Conservation (phyloP, 53 echinoderm and acorn worm species). For the Stichopus horrens region DNA sequence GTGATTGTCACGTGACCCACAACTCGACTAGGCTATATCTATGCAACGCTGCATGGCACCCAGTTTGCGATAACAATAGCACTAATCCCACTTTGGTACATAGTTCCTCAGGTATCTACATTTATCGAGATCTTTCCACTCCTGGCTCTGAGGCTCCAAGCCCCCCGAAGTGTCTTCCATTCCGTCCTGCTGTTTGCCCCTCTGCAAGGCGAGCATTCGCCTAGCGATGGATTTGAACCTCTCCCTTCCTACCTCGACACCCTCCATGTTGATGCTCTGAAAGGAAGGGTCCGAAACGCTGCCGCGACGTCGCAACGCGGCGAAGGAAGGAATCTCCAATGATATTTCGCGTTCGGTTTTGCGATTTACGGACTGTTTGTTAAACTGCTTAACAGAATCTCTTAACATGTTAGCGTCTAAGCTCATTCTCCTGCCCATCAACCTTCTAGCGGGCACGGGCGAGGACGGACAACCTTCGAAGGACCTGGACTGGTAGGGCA, state of each 20-base stretch:
- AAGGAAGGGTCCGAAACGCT: constrained; percentile 5
- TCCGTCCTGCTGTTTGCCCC: not conserved
- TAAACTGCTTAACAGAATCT: too few relatives aligned
- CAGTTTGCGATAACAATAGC: not conserved
- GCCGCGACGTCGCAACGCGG: not conserved
- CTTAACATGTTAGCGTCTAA: constrained; percentile 17
- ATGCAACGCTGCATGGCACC: not conserved
- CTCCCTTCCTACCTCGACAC: constrained; percentile 26
- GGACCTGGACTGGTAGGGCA: not conserved
- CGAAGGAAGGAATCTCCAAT: not conserved
- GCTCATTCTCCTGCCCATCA: constrained; percentile 7
- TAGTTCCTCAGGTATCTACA: constrained; percentile 22
- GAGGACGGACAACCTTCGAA: not conserved
- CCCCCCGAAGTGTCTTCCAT: not conserved
- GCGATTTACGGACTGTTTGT: not conserved
- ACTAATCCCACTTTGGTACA: constrained; percentile 24
- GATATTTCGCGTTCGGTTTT: not conserved
- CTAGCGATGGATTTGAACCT: constrained; percentile 29
- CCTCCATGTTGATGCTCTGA: constrained; percentile 8
- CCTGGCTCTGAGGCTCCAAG: not conserved
- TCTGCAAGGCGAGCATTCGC: constrained; percentile 7
- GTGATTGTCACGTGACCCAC: too few relatives aligned
- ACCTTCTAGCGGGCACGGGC: not conserved
- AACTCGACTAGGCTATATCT: too few relatives aligned
- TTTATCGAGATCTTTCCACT: constrained; percentile 18